These are phyloP conservation scores for Bombylius discolor DNA, from an alignment of 2,888 invertebrate genomes.

Conservation along the genomic window DNA sequence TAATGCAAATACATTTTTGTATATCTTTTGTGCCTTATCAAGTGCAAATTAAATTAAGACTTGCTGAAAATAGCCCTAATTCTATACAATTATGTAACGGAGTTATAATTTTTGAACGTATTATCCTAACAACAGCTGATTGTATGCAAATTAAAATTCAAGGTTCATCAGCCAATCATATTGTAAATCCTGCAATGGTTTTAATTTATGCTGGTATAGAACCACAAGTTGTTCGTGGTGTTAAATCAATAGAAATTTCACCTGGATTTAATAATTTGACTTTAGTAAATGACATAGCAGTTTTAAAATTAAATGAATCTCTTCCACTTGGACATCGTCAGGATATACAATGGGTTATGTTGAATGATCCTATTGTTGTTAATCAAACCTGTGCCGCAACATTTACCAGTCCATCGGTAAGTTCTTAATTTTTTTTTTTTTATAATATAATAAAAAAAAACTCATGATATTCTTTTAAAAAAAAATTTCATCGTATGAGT, in stretches of 20 bases:
- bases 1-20: background rate
- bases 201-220: constrained; percentile 15
- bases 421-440: background rate
- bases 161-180: background rate
- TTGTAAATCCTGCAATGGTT: constrained; percentile 5
- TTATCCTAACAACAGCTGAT: constrained; percentile 20
- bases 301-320: constrained; percentile 17
- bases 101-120: constrained; percentile 18
- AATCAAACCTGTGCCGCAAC: constrained; percentile 18
- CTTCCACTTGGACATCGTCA: constrained; percentile 17
- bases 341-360: constrained; percentile 22
- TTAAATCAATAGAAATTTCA: constrained; percentile 14
- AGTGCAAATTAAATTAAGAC: constrained; percentile 16
- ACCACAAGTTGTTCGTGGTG: constrained; percentile 9
- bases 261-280: constrained; percentile 16
- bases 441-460: background rate
- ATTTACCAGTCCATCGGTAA: constrained; percentile 12
- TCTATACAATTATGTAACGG: constrained; percentile 21
- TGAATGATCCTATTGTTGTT: constrained; percentile 16
- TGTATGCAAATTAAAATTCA: constrained; percentile 16
- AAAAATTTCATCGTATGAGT: no score
- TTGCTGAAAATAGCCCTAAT: constrained; percentile 4
- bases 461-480: no score
- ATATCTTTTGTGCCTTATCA: constrained; percentile 16
- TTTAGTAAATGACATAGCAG: constrained; percentile 20